Evolutionary conservation across 1,140 invertebrate genomes (phyloP), one percentile per base, ranked within the genome.

Genomic region (Eciton burchellii): DNA sequence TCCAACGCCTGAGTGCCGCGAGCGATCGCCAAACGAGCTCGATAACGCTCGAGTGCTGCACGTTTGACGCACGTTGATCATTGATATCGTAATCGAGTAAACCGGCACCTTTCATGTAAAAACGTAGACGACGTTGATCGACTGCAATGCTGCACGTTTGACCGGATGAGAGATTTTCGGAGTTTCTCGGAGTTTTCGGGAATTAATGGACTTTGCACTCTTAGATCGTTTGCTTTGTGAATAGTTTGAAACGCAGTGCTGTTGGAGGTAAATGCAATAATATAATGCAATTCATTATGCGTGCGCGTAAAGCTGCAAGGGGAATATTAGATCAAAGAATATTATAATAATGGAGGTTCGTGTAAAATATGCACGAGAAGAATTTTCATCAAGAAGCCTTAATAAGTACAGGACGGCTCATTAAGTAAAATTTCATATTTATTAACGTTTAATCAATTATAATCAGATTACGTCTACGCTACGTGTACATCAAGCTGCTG

Each of bases 1-100:
- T 68, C 49, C 24, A 68, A n/a, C 19, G 16, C 43, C 21, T 26
- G 19, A 77, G 21, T 21, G 74, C 49, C 49, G 21, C 62, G 49
- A 56, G 74, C 62, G 35, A 56, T 4, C 16, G 62, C 11, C 43
- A 77, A 77, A 77, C 62, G 47, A 66, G 47, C 47, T 66, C 49
- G 73, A 68, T 54, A 68, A 77, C 66, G 56, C 21, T 68, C n/a
- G 21, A 11, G 65, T 5, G 29, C 47, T 66, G 21, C 19, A 66
- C 24, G 54, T 77, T 77, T 56, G 11, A 29, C 12, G 41, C 21
- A 3, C 6, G 5, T 60, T 12, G 8, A 43, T 21, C 6, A 19
- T 54, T 54, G 35, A 5, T 16, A 6, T 26, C 26, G 29, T 68
- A 56, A 76, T 66, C 12, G 16, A 43, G 24, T 68, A 26, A 9